phyloP scores from a whole-genome alignment of 2,797 vertebrate species.

The Epinephelus malabaricus region DNA sequence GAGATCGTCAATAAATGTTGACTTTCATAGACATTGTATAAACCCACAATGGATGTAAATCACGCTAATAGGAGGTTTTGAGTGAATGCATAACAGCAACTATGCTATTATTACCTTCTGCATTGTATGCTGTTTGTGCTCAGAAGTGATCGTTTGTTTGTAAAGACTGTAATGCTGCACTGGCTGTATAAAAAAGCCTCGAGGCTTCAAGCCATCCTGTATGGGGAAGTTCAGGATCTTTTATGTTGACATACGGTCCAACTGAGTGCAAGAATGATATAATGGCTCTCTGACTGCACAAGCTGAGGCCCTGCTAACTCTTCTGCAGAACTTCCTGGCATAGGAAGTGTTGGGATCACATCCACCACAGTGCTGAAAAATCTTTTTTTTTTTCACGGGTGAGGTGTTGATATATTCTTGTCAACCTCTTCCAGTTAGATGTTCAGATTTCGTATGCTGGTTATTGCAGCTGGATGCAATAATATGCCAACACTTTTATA shows the following conservation, averaged over 20 bases:
- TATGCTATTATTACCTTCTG: not conserved
- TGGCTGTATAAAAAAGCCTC: conserved; percentile 25
- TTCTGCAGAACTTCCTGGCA: conserved; percentile 65
- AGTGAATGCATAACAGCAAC: not conserved
- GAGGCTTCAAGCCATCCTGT: conserved; percentile 45
- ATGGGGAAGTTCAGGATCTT: conserved; percentile 57
- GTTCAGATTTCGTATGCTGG: not conserved
- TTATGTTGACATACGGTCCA: conserved; percentile 61
- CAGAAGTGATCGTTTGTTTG: conserved; percentile 18
- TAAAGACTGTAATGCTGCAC: conserved; percentile 15
- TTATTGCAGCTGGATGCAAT: conserved; percentile 2
- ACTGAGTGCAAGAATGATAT: conserved; percentile 66
- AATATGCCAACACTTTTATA: not conserved
- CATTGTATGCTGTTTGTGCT: conserved; percentile 17
- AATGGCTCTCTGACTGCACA: conserved; percentile 58
- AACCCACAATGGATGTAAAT: conserved; percentile 1
- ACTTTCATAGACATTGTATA: not conserved
- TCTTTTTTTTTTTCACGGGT: conserved; percentile 40
- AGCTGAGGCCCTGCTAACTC: conserved; percentile 49
- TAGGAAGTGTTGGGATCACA: conserved; percentile 60
- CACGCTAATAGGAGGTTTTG: not conserved
- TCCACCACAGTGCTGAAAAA: conserved; percentile 59
- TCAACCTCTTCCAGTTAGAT: conserved; percentile 24
- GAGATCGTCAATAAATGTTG: conserved; percentile 25
- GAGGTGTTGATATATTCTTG: conserved; percentile 23